These are phyloP conservation scores for Pelochelys cantorii DNA, from an alignment of 2,797 vertebrate genomes.

Conservation along the genomic window DNA sequence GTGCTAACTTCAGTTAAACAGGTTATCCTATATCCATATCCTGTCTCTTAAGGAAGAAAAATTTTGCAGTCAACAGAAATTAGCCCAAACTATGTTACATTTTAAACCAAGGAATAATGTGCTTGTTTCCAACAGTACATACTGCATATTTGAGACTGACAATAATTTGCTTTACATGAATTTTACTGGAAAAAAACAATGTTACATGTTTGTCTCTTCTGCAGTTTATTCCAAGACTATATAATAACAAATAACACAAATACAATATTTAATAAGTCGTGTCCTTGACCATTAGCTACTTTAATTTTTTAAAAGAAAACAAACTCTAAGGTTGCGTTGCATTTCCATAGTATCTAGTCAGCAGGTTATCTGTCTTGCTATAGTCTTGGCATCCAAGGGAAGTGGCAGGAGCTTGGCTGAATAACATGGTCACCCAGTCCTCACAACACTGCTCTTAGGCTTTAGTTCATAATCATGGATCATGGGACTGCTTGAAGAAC, in stretches of 20 bases:
- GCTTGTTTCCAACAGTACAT: conserved; percentile 15
- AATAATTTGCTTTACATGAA: conserved; percentile 26
- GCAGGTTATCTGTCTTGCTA: not conserved
- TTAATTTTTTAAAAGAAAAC: not conserved
- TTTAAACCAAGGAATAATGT: not conserved
- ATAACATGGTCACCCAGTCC: not conserved
- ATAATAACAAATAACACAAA: not conserved
- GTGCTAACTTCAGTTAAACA: not conserved
- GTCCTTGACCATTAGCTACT: not conserved
- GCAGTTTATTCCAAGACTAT: not conserved
- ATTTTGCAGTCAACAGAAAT: not conserved
- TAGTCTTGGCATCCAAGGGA: not conserved
- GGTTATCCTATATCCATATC: not conserved
- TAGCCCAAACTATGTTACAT: not conserved
- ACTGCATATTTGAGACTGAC: not conserved
- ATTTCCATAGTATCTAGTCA: not conserved
- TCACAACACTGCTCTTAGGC: fast-evolving
- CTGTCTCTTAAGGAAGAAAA: not conserved
- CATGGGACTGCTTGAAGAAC: not conserved
- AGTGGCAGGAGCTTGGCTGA: not conserved
- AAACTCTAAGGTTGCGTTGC: not conserved
- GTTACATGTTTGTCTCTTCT: not conserved
- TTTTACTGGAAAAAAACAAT: conserved; percentile 26
- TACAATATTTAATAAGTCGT: not conserved
- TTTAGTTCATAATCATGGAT: not conserved